phyloP scores from a whole-genome alignment of 2,888 invertebrate genomes.

The Boloria euphrosyne region DNA sequence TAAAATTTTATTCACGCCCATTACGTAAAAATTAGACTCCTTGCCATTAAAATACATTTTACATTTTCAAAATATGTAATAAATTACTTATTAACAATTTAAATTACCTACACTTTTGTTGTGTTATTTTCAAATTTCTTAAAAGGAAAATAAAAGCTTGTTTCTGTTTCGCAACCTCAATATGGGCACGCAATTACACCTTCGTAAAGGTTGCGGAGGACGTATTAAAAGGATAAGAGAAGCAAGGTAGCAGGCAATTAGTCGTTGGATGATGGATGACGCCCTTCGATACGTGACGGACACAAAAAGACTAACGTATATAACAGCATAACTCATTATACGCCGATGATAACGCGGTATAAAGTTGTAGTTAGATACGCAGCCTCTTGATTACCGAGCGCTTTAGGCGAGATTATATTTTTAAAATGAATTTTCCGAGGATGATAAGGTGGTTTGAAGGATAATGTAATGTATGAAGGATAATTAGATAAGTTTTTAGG shows the following conservation, averaged over 20 bases:
- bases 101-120: not conserved
- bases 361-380: constrained; percentile 75
- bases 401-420: constrained; percentile 59
- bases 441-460: constrained; percentile 24
- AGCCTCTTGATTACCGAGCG: constrained; percentile 63
- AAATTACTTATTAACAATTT: no score
- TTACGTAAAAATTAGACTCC: no score
- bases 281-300: constrained; percentile 70
- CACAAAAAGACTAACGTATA: constrained; percentile 70
- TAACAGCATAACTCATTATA: constrained; percentile 74
- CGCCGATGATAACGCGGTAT: constrained; percentile 75
- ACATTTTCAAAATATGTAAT: no score
- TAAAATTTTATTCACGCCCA: no score
- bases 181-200: constrained; percentile 69
- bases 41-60: no score
- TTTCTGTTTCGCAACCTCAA: constrained; percentile 52
- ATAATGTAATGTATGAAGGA: constrained; percentile 17
- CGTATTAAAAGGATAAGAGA: constrained; percentile 78
- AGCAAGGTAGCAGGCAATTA: constrained; percentile 81
- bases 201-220: constrained; percentile 68
- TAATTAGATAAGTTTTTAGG: constrained; percentile 1
- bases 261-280: constrained; percentile 79
- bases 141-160: constrained; percentile 6
- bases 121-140: constrained; percentile 2
- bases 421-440: constrained; percentile 49